Percentiles rank a stretch among this genome's conserved stretches.
Conservation (phyloP, 2,113 vertebrate species). For the Ramphastos sulfuratus region DNA sequence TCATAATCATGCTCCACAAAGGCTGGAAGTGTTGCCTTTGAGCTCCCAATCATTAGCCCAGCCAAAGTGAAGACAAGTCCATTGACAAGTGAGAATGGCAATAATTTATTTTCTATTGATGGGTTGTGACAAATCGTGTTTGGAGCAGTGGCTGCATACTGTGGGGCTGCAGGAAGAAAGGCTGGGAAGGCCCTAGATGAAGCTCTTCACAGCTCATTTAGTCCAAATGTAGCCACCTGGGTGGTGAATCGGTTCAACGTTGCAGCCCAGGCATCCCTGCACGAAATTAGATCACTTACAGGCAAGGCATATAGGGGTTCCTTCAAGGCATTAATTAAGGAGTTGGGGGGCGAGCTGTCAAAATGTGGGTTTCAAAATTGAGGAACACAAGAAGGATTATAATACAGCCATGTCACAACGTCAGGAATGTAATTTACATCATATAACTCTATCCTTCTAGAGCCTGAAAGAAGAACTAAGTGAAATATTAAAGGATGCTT, state of each 20-base stretch:
- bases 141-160: slow-evolving; percentile 80
- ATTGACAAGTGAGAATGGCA: slow-evolving; percentile 89
- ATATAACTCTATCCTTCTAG: slow-evolving; percentile 17
- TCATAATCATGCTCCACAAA: slow-evolving; percentile 76
- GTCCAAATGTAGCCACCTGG: slow-evolving; percentile 94
- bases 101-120: slow-evolving; percentile 99
- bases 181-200: slow-evolving; percentile 84
- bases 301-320: slow-evolving; percentile 84
- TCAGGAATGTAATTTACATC: slow-evolving; percentile 50
- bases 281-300: slow-evolving; percentile 87
- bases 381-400: slow-evolving; percentile 69
- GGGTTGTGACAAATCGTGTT: slow-evolving; percentile 91
- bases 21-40: slow-evolving; percentile 79
- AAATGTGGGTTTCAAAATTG: slow-evolving; percentile 69
- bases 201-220: slow-evolving; percentile 99
- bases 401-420: slow-evolving; percentile 57
- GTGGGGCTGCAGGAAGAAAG: slow-evolving; percentile 74
- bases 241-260: slow-evolving; percentile 89
- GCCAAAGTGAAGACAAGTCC: slow-evolving; percentile 82
- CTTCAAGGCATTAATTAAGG: slow-evolving; percentile 87
- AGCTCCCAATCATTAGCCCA: slow-evolving; percentile 78
- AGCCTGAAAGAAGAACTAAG: slow-evolving; percentile 45
- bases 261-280: slow-evolving; percentile 82
- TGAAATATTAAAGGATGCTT: slow-evolving; percentile 20
- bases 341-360: slow-evolving; percentile 78